Base-by-base conservation (phyloP, 2,113 vertebrate species). In the Cheirogaleus medius region DNA sequence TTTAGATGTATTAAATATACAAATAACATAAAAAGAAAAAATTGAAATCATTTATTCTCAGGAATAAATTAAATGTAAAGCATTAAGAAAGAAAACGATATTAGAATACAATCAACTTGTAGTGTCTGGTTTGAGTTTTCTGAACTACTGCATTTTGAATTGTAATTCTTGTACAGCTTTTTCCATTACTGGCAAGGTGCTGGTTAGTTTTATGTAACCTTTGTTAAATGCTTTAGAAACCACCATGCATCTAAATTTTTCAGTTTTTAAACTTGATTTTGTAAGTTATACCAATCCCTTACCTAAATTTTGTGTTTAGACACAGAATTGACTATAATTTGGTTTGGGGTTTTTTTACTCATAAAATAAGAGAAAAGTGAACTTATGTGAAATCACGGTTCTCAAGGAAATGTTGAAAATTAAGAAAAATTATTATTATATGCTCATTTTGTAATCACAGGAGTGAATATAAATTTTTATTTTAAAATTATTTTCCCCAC, bases 71-170 rank as follows among this genome's bases (percentile, higher is more conserved):
- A 91, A 97, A 56, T 73, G 4, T 91, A 71, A 91, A 88, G 58
- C 64, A 89, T 49, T 71, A 80, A 88, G 44, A 82, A 84, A 83
- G 39, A 92, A 94, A 87, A 47, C 25, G 74, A 8, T 5, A 29
- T 47, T 91, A 71, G 27, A 18, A 84, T 86, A n/a, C 29, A 52
- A 77, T 34, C 18, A 81, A 27, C 9, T 83, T 84, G 63, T 85
- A 80, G 29, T 77, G 64, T 80, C 29, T 84, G 27, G 17, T 42
- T 69, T 82, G 54, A 87, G 42, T 83, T 96, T 93, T 87, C 21
- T 71, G 39, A 88, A 25, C 60, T 47, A 76, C 52, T 63, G 8
- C 29, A 52, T 93, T 94, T 94, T 64, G 96, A 91, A 89, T 37
- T 85, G 3, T 76, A 63, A 32, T 12, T n/a, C 32, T 80, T 60